A percentile compares a stretch with the other conserved stretches of the same genome.
Conservation (phyloP, 1,140 invertebrate species). For the Zophobas morio region DNA sequence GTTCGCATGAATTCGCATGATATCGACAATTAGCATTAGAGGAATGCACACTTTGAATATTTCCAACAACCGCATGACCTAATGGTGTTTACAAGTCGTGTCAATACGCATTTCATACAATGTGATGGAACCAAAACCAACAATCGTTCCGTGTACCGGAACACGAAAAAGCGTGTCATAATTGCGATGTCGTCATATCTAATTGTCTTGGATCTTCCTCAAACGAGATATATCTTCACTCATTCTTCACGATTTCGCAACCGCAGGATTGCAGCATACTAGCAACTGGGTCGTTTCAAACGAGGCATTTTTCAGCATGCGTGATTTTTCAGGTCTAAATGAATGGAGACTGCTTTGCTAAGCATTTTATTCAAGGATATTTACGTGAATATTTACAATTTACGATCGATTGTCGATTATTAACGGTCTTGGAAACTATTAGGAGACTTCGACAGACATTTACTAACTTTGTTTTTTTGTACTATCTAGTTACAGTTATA, state of each 20-base stretch:
- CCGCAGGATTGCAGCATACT: background rate
- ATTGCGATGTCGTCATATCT: conserved; percentile 44
- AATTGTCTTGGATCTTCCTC: conserved; percentile 45
- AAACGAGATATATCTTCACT: conserved; percentile 20
- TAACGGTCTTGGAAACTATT: too few relatives aligned
- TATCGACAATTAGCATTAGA: conserved; percentile 7
- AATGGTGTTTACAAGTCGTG: conserved; percentile 26
- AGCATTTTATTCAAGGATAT: too few relatives aligned
- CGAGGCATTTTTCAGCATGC: background rate
- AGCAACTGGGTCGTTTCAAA: background rate
- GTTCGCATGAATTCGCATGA: conserved; percentile 18
- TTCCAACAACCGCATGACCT: background rate
- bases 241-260: conserved; percentile 18
- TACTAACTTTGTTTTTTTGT: too few relatives aligned
- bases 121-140: background rate
- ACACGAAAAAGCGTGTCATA: conserved; percentile 28
- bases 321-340: too few relatives aligned
- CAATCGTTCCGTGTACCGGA: background rate
- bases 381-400: too few relatives aligned
- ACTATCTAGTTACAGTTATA: too few relatives aligned
- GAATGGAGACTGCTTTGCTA: too few relatives aligned
- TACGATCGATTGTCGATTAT: too few relatives aligned
- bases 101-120: conserved; percentile 15
- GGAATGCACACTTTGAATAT: conserved; percentile 5
- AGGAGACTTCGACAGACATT: too few relatives aligned